Conservation (phyloP, 2,797 vertebrate species). For the Apodemus agrarius region DNA sequence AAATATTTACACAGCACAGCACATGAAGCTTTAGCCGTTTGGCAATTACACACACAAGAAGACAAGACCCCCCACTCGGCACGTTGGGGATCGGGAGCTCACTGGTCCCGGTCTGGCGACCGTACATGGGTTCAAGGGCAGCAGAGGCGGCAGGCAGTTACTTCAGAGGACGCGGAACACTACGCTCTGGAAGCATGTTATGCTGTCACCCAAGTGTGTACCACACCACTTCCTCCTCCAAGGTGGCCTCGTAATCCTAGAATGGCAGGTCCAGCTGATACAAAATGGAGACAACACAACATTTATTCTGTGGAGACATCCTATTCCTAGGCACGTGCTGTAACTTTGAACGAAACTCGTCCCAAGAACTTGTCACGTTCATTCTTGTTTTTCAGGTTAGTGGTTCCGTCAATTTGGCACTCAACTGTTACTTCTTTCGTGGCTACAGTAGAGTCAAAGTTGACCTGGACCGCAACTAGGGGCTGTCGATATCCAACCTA, state of each 20-base stretch:
- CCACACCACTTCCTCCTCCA: conserved; percentile 85
- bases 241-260: conserved; percentile 85
- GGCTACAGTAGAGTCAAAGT: conserved; percentile 85
- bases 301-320: conserved; percentile 85
- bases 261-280: conserved; percentile 88
- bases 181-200: conserved; percentile 86
- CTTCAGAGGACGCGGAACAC: conserved; percentile 85
- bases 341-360: conserved; percentile 92
- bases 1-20: conserved; percentile 95
- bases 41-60: conserved; percentile 90
- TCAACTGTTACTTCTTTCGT: conserved; percentile 89
- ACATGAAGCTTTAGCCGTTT: conserved; percentile 90
- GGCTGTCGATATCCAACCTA: conserved; percentile 95
- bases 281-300: conserved; percentile 84
- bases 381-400: conserved; percentile 91
- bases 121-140: conserved; percentile 88
- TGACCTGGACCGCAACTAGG: conserved; percentile 93
- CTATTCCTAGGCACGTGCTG: conserved; percentile 88
- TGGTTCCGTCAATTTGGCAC: conserved; percentile 92
- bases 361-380: conserved; percentile 96
- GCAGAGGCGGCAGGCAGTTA: conserved; percentile 88
- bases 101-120: conserved; percentile 89
- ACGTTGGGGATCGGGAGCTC: conserved; percentile 89
- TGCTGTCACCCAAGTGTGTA: conserved; percentile 86
- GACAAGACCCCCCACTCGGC: conserved; percentile 88